Base-by-base conservation (phyloP, 2,797 vertebrate species). In the Sebastes jordani region DNA sequence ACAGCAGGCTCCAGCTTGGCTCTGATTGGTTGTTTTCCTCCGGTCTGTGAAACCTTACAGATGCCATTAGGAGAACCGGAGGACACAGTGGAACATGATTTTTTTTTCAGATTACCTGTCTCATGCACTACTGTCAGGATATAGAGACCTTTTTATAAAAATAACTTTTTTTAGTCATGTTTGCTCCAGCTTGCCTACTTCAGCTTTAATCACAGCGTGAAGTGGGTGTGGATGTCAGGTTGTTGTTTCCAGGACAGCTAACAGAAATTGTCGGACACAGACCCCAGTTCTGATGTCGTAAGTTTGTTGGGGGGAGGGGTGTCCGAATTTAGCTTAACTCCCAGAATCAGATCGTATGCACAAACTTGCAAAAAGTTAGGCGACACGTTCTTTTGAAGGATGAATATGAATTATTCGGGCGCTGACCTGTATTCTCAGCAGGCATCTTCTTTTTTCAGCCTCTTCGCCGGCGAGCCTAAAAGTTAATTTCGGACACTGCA, bases 401-500 rank as follows among this genome's bases (percentile, higher is more conserved):
- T 66, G 74, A 61, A 38, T 29, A 80, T 79, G 63, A 86, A 82
- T 80, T 65, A 65, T 88, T 81, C 16, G 71, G 65, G 23, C 83
- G 29, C 74, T 74, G 75, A 78, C 77, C 68, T 83, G 84, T 76
- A 64, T 82, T 86, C 67, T 87, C 80, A 56, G 83, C 34, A 73
- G 83, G 79, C 65, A 32, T 63, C 36, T 66, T 71, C 67, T 83
- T 84, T 90, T 91, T 92, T 86, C 88, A 90, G 84, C 71, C 34
- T 56, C 38, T 55, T 69, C 4, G 71, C 88, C 81, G 82, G 74
- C 81, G 74, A 86, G 84, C 79, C 74, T 30, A 72, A 82, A 89
- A 90, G 79, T 86, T 82, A 81, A 91, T 90, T 91, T 86, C 72
- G 82, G 89, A 91, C 89, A 71, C 83, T 67, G 89, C 81, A 76